Conservation (phyloP, 2,797 vertebrate genomes). For the Karalla daura region DNA sequence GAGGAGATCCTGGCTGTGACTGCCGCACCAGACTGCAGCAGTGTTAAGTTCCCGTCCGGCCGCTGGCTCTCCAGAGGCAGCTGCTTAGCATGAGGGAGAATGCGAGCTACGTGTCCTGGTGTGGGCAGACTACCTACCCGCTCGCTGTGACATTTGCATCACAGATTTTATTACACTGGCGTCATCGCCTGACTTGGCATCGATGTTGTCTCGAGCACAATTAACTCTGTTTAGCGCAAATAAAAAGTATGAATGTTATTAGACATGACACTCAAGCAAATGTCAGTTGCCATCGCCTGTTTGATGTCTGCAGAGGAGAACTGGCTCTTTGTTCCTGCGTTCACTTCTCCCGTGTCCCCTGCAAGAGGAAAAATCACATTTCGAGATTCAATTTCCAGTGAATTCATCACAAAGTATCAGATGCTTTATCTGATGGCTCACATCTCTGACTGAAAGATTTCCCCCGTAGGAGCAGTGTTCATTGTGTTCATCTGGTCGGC, state of each 20-base stretch:
- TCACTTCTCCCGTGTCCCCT: no score
- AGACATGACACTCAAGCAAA: constrained; percentile 36
- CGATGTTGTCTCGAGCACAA: constrained; percentile 14
- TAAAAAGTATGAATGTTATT: constrained; percentile 15
- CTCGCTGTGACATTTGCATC: constrained; percentile 40
- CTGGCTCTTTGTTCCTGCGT: constrained; percentile 26
- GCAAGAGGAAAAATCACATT: neutral
- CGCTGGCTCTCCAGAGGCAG: constrained; percentile 20
- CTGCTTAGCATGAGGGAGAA: constrained; percentile 52
- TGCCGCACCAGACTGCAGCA: constrained; percentile 14
- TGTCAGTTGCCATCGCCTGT: constrained; percentile 2
- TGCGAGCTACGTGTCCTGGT: constrained; percentile 51
- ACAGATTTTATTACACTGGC: constrained; percentile 19
- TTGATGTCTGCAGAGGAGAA: constrained; percentile 11
- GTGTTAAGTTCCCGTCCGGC: constrained; percentile 5
- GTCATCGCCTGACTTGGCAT: neutral
- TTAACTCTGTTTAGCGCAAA: constrained; percentile 3
- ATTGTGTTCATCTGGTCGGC: neutral
- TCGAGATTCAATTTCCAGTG: constrained; percentile 1
- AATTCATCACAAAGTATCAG: neutral
- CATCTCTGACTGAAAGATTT: constrained; percentile 5
- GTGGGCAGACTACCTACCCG: constrained; percentile 48
- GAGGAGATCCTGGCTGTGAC: constrained; percentile 21
- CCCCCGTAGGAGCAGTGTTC: neutral
- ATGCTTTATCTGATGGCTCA: neutral